Percentiles rank a stretch among this genome's conserved stretches.
Evolutionary conservation across 2,113 vertebrate genomes (phyloP).

Genomic region (Leucoraja erinaceus): DNA sequence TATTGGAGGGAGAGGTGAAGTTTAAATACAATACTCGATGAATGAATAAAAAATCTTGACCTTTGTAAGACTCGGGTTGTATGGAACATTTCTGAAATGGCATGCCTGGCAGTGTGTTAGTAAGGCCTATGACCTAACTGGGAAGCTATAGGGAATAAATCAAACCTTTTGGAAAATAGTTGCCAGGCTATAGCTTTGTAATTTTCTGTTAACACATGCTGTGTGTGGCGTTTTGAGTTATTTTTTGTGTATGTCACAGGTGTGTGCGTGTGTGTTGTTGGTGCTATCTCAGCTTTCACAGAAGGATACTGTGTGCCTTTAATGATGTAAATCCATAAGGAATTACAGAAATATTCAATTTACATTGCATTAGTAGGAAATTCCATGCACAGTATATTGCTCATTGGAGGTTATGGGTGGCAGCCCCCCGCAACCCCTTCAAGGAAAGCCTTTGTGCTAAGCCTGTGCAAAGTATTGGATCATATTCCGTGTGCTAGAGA

Average conservation of each 20-base stretch:
- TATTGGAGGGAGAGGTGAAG: constrained; percentile 17
- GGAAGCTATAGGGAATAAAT: not conserved
- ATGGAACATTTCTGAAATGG: constrained; percentile 21
- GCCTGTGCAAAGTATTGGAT: constrained; percentile 5
- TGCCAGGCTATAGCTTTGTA: not conserved
- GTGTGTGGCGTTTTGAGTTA: not conserved
- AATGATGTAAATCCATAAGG: not conserved
- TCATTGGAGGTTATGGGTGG: not conserved
- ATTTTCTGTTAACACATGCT: not conserved
- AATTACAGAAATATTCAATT: constrained; percentile 18
- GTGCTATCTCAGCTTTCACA: constrained; percentile 26
- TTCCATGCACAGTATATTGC: not conserved
- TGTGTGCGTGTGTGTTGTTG: not conserved
- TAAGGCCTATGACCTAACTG: constrained; percentile 16
- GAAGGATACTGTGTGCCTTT: constrained; percentile 33
- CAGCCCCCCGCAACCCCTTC: not conserved
- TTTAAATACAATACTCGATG: constrained; percentile 15
- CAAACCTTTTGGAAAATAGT: not conserved
- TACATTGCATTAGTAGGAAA: constrained; percentile 14
- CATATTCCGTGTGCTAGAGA: not conserved
- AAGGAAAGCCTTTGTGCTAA: constrained; percentile 6
- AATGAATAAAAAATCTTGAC: not conserved
- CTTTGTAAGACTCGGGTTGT: constrained; percentile 22
- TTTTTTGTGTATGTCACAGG: constrained; percentile 19
- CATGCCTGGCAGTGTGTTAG: constrained; percentile 9